Evolutionary conservation across 2,797 vertebrate genomes (phyloP), one percentile per base, ranked within the genome.

Genomic region (Danio choprae): DNA sequence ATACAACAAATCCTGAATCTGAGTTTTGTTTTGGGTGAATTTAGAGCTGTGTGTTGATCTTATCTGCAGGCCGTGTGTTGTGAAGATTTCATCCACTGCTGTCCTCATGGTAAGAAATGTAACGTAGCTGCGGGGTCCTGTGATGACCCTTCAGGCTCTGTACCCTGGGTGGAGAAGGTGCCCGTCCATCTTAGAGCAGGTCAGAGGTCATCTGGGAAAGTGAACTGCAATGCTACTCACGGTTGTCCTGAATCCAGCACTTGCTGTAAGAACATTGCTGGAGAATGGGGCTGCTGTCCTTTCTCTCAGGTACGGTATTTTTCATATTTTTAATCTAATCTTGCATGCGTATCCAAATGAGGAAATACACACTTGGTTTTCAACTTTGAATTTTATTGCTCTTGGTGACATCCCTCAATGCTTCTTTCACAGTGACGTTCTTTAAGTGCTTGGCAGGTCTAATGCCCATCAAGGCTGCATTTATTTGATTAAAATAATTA

Each of bases 31-130:
- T 60, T 60, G 60, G 8, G 8, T 46, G 48, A 29, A 50, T 44
- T 50, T 36, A 48, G 0, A 69, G 22, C 20, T 2, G 3, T 22
- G n/a, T 18, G 22, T 8, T 29, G 0, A 6, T 41, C 71, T 36
- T 38, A 15, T 69, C 55, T 4, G 0, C 40, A 84, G 90, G 90
- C 90, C 2, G 87, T 90, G 50, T 91, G 89, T 44, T 91, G 90
- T 84, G 40, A 76, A 0, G 90, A 90, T 65, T 71, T 68, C 0
- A 6, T 41, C 22, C 90, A 91, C 83, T 91, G 90, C 86, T 91
- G 90, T 78, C 90, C 90, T 2, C 73, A 87, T 29, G 90, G 86
- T 5, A 77, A 44, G 77, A 88, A 0, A 6, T 91, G 90, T 48
- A 87, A 91, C 44, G 1, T 77, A 56, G 8, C 70, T 7, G 71